These are phyloP conservation scores for Andrena dorsata DNA, from an alignment of 2,888 invertebrate species.

Conservation along the genomic window DNA sequence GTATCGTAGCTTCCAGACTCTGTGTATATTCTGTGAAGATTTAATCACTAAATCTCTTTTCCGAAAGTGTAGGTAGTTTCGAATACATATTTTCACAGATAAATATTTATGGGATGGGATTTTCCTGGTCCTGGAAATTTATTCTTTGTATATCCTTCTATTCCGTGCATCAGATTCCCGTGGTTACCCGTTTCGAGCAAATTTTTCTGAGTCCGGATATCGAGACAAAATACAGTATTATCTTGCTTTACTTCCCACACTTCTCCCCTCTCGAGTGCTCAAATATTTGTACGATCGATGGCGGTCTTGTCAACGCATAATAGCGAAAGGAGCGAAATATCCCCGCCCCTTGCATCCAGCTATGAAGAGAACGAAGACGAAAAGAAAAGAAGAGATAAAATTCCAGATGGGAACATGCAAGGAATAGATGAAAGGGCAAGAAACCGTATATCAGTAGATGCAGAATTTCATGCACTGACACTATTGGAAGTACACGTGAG, in stretches of 20 bases:
- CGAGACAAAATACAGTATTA: constrained; percentile 68
- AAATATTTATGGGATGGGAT: constrained; percentile 12
- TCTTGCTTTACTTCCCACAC: neutral
- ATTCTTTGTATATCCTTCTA: constrained; percentile 28
- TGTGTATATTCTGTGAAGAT: neutral
- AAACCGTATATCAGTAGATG: neutral
- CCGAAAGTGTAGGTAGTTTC: neutral
- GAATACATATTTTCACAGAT: constrained; percentile 8
- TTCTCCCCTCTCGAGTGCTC: constrained; percentile 56
- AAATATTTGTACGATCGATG: constrained; percentile 77
- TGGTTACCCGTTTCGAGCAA: constrained; percentile 73
- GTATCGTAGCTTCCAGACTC: neutral
- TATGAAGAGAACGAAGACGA: constrained; percentile 12
- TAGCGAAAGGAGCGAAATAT: constrained; percentile 49
- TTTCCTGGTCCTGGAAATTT: neutral
- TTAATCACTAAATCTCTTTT: neutral
- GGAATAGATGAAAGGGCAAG: neutral
- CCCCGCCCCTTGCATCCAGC: neutral
- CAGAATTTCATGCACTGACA: too few relatives aligned
- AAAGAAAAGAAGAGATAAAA: neutral
- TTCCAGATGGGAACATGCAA: neutral
- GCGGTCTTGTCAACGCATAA: constrained; percentile 63
- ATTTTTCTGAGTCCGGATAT: constrained; percentile 71
- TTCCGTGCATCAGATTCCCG: constrained; percentile 44
- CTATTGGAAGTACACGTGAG: too few relatives aligned